Evolutionary conservation across 30 jellyfish, hydroid and myxozoan species (phyloP), one percentile per base, ranked within the genome.

Genomic region (Mastigias papua): DNA sequence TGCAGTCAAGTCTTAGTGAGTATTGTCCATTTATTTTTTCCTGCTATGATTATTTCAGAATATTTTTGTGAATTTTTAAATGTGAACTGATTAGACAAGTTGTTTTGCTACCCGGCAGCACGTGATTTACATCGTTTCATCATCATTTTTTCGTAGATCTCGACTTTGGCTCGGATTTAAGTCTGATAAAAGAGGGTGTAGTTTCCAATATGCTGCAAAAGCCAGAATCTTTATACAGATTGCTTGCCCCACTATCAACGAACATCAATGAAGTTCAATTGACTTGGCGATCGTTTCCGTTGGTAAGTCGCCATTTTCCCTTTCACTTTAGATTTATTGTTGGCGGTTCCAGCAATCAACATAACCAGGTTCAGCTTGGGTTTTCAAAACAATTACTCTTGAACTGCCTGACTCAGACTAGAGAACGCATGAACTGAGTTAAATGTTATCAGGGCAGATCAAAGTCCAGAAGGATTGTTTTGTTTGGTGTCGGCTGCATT

Each of bases 201-300:
- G 86, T 90, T 13, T 29, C 80, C 29, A 29, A 57, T 23, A 33
- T 79, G 13, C 80, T 86, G 16, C 69, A 34, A 51, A 20, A 54
- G 42, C 84, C 97, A 6, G 83, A 87, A 20, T 51, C 95, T 22
- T 73, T 88, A 57, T 81, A 83, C 64, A 67, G 66, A 26, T 34
- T 93, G 13, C 75, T 93, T 25, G 87, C 93, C 3, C 98, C 98
- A 0, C 75, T 93, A 16, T 68, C 92, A 19, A 60, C 88, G 30
- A 35, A 61, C 34, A 77, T 76, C 11, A 73, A 75, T 50, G 83
- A 93, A 82, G 35, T 93, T 22, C 89, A 82, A 54, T 81, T 93
- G 84, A 71, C 93, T 89, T 93, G 98, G 98, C 87, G 73, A 80
- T 87, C 98, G 80, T 70, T 31, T 82, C 97, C 97, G 50, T 37